A percentile compares a stretch with the other conserved stretches of the same genome.
phyloP scores from a whole-genome alignment of 2,888 invertebrate species.

The Orthosia incerta region DNA sequence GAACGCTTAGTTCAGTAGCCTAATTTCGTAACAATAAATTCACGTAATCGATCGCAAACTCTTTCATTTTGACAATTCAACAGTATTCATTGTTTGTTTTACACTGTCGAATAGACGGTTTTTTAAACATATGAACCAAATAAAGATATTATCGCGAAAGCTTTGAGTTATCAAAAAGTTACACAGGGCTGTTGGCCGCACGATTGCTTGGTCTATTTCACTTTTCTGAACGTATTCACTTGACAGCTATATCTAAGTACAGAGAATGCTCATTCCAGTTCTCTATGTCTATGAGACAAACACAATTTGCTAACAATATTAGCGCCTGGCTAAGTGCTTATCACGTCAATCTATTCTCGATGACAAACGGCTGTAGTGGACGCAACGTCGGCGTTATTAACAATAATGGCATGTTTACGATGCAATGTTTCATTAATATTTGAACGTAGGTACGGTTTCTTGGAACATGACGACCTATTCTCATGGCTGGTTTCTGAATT shows the following conservation, averaged over 20 bases:
- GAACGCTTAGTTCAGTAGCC: not conserved
- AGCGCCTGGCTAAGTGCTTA: conserved; percentile 38
- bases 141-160: no score
- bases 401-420: conserved; percentile 1
- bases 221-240: not conserved
- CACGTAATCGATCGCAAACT: no score
- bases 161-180: no score
- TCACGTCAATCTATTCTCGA: conserved; percentile 27
- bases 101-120: no score
- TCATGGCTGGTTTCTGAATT: not conserved
- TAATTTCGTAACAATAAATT: no score
- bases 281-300: conserved; percentile 25
- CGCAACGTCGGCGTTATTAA: conserved; percentile 28
- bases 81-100: no score
- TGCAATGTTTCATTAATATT: not conserved
- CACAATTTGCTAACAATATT: conserved; percentile 33
- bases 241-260: not conserved
- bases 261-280: not conserved
- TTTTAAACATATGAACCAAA: no score
- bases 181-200: not conserved
- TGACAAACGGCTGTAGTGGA: conserved; percentile 44
- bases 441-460: not conserved
- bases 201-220: not conserved
- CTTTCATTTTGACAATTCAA: no score
- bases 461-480: not conserved